Evolutionary conservation across 2,113 vertebrate species (phyloP), one percentile per base, ranked within the genome.

Genomic region (Pleuronectes platessa): DNA sequence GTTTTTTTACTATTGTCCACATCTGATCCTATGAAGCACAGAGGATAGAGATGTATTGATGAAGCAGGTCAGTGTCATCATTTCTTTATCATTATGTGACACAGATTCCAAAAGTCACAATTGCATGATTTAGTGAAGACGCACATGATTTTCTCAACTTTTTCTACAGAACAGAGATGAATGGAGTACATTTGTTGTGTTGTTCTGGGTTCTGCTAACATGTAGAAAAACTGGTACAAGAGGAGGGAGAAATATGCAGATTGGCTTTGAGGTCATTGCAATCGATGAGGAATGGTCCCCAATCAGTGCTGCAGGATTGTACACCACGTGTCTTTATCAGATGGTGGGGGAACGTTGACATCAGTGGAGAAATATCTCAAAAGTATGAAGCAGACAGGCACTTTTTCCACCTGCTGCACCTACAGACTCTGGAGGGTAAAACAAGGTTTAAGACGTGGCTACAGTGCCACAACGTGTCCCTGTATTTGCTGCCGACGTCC

Each of bases 301-400:
- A 42, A 47, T 21, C 58, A 21, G 20, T 45, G 35, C 27, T 66
- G 47, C 7, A 49, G 58, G 27, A 45, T 40, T 59, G 64, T 23
- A 60, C 18, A 49, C 51, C 66, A 35, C 24, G 10, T 20, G 17
- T 76, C 42, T 69, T 55, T 47, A 58, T 45, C 56, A 20, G 51
- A 56, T 76, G 56, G 14, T 67, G 17, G 26, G 78, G 51, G 58
- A 65, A 69, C 23, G 31, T 67, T 73, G 69, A 83, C 75, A 76
- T 86, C 77, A 66, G 59, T 49, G 47, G 59, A 73, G 64, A 24
- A 71, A 69, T n/a, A 60, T 51, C 63, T 63, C 0, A 31, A 37
- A 61, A 54, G 58, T 60, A 68, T 12, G 0, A 85, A 70, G 65
- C 35, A 5, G 68, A 66, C 56, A 77, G 76, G 76, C 76, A 74